Evolutionary conservation across 2,113 vertebrate genomes (phyloP).

Genomic region (Daboia siamensis): DNA sequence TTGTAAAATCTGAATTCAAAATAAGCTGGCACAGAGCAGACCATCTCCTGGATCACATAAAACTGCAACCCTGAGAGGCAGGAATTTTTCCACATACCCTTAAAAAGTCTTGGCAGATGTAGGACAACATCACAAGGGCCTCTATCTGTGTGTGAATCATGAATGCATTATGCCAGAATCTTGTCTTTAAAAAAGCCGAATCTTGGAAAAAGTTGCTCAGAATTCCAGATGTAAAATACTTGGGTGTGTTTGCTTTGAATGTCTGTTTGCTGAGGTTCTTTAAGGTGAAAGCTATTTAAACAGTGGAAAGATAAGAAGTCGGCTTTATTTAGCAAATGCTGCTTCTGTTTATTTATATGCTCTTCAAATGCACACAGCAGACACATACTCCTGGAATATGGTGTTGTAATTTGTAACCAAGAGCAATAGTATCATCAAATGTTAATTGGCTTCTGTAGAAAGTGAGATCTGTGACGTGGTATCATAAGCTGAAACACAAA

Average conservation of each 20-base stretch:
- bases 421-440: slow-evolving; percentile 7
- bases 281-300: slow-evolving; percentile 21
- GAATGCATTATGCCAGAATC: slow-evolving; percentile 22
- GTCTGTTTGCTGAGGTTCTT: slow-evolving; percentile 31
- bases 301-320: slow-evolving; percentile 22
- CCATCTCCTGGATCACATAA: background rate
- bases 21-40: background rate
- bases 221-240: slow-evolving; percentile 20
- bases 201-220: slow-evolving; percentile 13
- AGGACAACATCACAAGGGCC: slow-evolving; percentile 15
- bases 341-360: slow-evolving; percentile 3
- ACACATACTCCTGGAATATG: background rate
- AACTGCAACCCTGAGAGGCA: slow-evolving; percentile 1
- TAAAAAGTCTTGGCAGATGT: slow-evolving; percentile 28
- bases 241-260: slow-evolving; percentile 36
- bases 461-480: background rate
- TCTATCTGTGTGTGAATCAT: slow-evolving; percentile 21
- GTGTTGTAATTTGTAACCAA: background rate
- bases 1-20: background rate
- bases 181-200: background rate
- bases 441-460: background rate
- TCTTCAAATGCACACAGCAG: background rate
- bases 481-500: background rate
- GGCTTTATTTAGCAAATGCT: slow-evolving; percentile 9
- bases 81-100: slow-evolving; percentile 1